Percentiles rank a stretch among this genome's conserved stretches.
phyloP scores from a whole-genome alignment of 2,113 vertebrate species.

The Oreocharis arfaki region DNA sequence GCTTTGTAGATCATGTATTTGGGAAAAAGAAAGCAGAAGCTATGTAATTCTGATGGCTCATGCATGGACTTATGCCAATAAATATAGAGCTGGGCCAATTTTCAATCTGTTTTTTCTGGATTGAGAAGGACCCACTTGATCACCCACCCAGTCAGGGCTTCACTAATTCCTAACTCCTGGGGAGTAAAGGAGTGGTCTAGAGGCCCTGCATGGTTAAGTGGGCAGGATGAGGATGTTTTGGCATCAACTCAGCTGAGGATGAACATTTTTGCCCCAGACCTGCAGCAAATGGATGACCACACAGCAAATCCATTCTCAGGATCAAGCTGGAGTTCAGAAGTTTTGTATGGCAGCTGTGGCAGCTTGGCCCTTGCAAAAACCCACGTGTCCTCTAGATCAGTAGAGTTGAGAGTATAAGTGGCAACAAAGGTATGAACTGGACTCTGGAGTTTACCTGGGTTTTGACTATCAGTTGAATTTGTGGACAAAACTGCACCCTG shows the following conservation, averaged over 20 bases:
- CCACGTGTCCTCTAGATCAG: neutral
- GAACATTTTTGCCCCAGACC: neutral
- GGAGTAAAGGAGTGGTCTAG: neutral
- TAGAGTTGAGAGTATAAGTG: neutral
- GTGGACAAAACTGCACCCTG: neutral
- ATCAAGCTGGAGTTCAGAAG: neutral
- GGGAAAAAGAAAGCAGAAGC: neutral
- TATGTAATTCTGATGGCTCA: neutral
- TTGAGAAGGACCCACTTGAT: neutral
- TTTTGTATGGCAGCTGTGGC: fast-evolving
- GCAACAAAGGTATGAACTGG: neutral
- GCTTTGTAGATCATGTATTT: neutral
- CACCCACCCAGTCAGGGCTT: neutral
- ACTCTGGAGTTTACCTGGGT: neutral
- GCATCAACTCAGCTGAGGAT: neutral
- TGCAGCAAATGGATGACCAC: neutral
- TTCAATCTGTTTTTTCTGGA: neutral
- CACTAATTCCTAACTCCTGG: neutral
- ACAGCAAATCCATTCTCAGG: neutral
- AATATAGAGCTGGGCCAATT: neutral
- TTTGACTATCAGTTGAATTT: neutral
- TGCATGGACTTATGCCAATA: neutral
- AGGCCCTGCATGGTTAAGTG: neutral
- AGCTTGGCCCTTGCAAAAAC: neutral
- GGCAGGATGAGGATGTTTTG: neutral